Evolutionary conservation across 2,888 invertebrate species (phyloP).

Genomic region (Heteromyza rotundicornis): DNA sequence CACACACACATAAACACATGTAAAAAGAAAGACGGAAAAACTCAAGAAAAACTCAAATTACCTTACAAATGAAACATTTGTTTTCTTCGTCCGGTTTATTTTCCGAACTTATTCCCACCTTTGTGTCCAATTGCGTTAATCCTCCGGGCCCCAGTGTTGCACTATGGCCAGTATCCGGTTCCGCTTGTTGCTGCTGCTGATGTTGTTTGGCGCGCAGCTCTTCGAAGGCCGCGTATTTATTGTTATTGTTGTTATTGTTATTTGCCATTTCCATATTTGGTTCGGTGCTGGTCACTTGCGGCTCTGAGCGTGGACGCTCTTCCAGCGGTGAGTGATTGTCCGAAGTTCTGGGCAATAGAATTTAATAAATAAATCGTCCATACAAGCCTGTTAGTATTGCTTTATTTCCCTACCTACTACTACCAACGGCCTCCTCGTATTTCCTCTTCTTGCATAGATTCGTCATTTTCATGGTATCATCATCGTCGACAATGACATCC

Average conservation of each 20-base stretch:
- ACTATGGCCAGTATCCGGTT: constrained; percentile 25
- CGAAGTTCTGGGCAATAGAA: constrained; percentile 36
- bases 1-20: too few relatives aligned
- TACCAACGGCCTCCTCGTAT: constrained; percentile 55
- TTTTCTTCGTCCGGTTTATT: constrained; percentile 66
- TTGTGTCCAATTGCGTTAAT: constrained; percentile 60
- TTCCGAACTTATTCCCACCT: constrained; percentile 62
- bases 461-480: constrained; percentile 55
- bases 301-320: constrained; percentile 59
- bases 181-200: constrained; percentile 18
- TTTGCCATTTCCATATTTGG: constrained; percentile 47
- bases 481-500: constrained; percentile 62
- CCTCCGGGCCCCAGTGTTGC: constrained; percentile 41
- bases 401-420: constrained; percentile 43
- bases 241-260: constrained; percentile 56
- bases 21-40: constrained; percentile 29
- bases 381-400: too few relatives aligned
- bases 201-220: constrained; percentile 20
- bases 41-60: constrained; percentile 63
- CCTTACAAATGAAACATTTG: constrained; percentile 79
- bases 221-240: constrained; percentile 58
- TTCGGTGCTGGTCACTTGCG: constrained; percentile 61
- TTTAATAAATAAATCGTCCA: not conserved
- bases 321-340: constrained; percentile 55
- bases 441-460: constrained; percentile 49